Conservation (phyloP, 1,140 invertebrate species). For the Drosophila lowei region DNA sequence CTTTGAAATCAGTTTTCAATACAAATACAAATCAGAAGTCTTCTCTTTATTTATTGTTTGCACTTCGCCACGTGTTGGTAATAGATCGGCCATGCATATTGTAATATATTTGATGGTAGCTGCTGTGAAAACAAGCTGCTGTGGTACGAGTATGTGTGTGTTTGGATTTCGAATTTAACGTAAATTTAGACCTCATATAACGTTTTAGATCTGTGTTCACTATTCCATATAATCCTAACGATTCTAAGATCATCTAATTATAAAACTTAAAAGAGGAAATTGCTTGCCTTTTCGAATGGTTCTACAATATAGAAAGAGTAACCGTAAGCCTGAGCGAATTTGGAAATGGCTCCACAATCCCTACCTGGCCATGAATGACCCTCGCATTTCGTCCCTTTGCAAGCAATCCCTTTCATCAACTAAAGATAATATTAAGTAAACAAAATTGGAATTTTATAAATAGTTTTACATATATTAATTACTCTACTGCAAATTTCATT, state of each 20-base stretch:
- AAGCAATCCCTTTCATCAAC: constrained; percentile 4
- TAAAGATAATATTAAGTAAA: constrained; percentile 49
- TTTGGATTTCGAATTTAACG: constrained; percentile 8
- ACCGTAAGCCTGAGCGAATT: constrained; percentile 40
- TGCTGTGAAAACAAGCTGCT: not conserved
- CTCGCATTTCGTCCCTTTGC: no score
- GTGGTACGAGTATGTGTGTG: constrained; percentile 14
- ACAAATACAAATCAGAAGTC: constrained; percentile 30
- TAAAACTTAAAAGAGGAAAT: constrained; percentile 47
- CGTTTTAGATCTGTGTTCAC: constrained; percentile 14
- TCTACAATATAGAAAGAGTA: not conserved
- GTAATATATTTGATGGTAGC: constrained; percentile 25
- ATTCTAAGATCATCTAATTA: constrained; percentile 20
- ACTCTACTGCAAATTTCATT: constrained; percentile 73
- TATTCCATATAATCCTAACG: constrained; percentile 19
- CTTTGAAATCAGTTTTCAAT: not conserved
- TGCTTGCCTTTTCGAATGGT: constrained; percentile 13
- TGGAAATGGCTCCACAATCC: constrained; percentile 5
- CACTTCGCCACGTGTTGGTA: constrained; percentile 37
- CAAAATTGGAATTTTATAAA: constrained; percentile 63
- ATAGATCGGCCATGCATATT: constrained; percentile 39
- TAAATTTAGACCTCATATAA: constrained; percentile 22
- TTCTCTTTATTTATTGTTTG: constrained; percentile 54
- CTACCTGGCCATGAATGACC: constrained; percentile 1
- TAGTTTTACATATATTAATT: constrained; percentile 70